Percentiles rank a stretch among this genome's conserved stretches.
Evolutionary conservation across 2,888 invertebrate genomes (phyloP).

Genomic region (Erannis defoliaria): DNA sequence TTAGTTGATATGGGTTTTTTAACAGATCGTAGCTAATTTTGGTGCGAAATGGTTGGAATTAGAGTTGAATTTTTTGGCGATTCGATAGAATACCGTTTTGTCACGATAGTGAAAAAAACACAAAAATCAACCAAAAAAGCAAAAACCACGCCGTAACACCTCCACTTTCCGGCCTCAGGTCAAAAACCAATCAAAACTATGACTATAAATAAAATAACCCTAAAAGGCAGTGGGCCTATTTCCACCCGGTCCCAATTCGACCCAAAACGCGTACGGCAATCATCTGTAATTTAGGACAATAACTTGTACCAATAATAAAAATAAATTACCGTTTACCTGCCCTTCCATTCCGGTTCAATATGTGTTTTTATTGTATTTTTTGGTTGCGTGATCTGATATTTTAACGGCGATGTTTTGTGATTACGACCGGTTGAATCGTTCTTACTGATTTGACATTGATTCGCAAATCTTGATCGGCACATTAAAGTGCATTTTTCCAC

Average conservation of each 20-base stretch:
- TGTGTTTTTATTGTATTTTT: constrained; percentile 37
- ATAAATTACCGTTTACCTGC: constrained; percentile 74
- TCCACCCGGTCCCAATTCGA: constrained; percentile 47
- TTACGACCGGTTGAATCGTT: neutral
- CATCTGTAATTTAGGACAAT: constrained; percentile 82
- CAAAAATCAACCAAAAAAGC: constrained; percentile 24
- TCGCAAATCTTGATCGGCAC: neutral
- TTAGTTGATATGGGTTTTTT: no score
- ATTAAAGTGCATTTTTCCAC: no score
- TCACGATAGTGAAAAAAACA: no score
- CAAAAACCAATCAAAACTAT: constrained; percentile 52
- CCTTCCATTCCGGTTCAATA: constrained; percentile 50
- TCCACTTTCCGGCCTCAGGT: constrained; percentile 49
- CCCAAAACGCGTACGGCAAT: constrained; percentile 62
- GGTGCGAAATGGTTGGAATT: no score
- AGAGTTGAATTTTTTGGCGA: no score
- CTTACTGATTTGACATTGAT: neutral
- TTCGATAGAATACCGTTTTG: no score
- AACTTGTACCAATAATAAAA: constrained; percentile 81
- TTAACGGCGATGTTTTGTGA: constrained; percentile 22
- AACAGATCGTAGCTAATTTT: no score
- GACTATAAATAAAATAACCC: constrained; percentile 39
- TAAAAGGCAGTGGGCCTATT: constrained; percentile 46
- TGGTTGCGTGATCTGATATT: constrained; percentile 20
- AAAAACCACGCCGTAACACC: constrained; percentile 40